Evolutionary conservation across 2,888 invertebrate species (phyloP).

Genomic region (Corythucha ciliata): DNA sequence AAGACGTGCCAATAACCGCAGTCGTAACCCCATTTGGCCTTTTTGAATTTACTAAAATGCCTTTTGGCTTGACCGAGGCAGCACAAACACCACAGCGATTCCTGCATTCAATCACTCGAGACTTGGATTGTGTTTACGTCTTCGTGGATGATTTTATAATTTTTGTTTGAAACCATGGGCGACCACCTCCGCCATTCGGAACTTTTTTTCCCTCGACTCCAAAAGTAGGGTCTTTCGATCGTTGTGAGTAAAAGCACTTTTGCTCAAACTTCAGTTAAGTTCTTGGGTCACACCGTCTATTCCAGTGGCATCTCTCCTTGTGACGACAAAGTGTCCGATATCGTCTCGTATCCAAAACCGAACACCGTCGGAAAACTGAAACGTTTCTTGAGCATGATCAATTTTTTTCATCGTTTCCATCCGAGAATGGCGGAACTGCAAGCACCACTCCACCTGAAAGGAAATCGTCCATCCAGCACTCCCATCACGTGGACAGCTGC

Average conservation of each 20-base stretch:
- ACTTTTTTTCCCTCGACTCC: too few species aligned
- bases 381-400: slow-evolving; percentile 12
- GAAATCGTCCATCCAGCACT: too few species aligned
- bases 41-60: slow-evolving; percentile 14
- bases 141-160: slow-evolving; percentile 15
- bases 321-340: slow-evolving; percentile 2
- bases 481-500: too few species aligned
- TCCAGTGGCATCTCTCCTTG: slow-evolving; percentile 3
- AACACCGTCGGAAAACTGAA: not conserved
- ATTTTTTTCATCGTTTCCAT: slow-evolving; percentile 8
- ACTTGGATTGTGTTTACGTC: not conserved
- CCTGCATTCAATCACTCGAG: slow-evolving; percentile 6
- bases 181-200: too few species aligned
- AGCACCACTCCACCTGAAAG: too few species aligned
- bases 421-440: slow-evolving; percentile 20
- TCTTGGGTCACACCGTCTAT: slow-evolving; percentile 14
- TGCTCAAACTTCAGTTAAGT: not conserved
- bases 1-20: slow-evolving; percentile 35
- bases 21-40: slow-evolving; percentile 31
- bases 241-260: slow-evolving; percentile 9
- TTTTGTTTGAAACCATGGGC: too few species aligned
- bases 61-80: slow-evolving; percentile 11
- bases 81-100: slow-evolving; percentile 19
- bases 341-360: slow-evolving; percentile 10
- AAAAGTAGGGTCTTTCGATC: slow-evolving; percentile 6